Percentiles rank a stretch among this genome's conserved stretches.
Conservation (phyloP, 2,113 vertebrate genomes). For the Phylloscopus trochiloides region DNA sequence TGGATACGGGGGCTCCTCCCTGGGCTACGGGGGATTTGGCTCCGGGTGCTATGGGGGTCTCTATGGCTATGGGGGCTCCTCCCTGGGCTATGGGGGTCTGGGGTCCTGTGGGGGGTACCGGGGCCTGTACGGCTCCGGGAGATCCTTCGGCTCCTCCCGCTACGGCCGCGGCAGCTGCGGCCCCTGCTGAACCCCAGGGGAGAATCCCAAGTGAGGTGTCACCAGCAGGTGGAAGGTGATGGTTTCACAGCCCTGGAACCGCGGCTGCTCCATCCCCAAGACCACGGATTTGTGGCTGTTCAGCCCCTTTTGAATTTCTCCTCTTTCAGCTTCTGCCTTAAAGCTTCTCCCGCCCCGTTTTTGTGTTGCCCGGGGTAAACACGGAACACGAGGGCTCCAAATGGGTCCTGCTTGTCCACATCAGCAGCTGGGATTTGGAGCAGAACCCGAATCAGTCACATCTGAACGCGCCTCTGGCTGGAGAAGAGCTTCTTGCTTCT, state of each 20-base stretch:
- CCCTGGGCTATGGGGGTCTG: neutral
- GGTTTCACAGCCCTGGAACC: neutral
- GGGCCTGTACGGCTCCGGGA: neutral
- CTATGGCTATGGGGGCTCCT: neutral
- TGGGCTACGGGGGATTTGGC: neutral
- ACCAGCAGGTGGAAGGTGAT: rapidly evolving
- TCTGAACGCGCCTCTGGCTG: neutral
- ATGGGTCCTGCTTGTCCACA: neutral
- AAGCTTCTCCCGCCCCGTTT: rapidly evolving
- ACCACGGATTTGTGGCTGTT: rapidly evolving
- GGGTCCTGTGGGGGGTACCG: neutral
- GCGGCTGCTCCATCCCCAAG: no score
- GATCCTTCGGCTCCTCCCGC: neutral
- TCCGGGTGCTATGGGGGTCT: neutral
- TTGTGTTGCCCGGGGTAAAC: neutral
- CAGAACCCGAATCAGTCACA: rapidly evolving
- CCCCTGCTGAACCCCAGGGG: no score
- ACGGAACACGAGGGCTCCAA: neutral
- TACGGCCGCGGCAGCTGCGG: neutral
- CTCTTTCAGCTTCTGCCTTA: neutral
- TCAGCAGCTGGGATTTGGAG: neutral
- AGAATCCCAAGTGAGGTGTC: neutral
- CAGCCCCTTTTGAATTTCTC: neutral
- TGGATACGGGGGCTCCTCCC: neutral
- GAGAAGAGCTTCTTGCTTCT: neutral